Percentiles rank a stretch among this genome's conserved stretches.
These are phyloP conservation scores for Desmodus rotundus DNA, from an alignment of 2,113 vertebrate species.

Conservation along the genomic window DNA sequence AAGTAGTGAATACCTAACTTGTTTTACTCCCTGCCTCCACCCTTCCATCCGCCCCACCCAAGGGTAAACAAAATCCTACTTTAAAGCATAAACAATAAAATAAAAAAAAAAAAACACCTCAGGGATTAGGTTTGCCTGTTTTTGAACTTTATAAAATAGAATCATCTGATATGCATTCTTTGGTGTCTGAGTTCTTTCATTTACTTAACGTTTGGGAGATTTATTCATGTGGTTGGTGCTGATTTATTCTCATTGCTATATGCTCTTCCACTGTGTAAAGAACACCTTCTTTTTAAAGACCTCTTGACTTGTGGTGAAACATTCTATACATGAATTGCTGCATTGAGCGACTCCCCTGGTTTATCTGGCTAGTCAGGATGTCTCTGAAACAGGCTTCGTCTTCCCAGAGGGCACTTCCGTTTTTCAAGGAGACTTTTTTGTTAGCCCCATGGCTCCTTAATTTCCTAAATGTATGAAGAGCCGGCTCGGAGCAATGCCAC, in stretches of 20 bases:
- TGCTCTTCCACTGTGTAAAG: neutral
- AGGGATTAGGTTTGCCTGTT: neutral
- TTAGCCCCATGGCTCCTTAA: neutral
- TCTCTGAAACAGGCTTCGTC: slow-evolving; percentile 25
- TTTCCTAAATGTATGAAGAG: neutral
- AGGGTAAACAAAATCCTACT: too few relatives aligned
- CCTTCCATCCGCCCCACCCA: fast-evolving
- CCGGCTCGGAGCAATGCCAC: neutral
- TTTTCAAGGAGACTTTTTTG: neutral
- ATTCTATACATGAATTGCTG: neutral
- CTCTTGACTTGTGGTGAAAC: neutral
- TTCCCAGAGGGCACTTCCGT: neutral
- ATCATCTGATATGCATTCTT: neutral
- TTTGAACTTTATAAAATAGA: neutral
- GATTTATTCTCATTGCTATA: neutral
- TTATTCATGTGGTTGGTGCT: neutral
- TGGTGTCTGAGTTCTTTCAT: neutral
- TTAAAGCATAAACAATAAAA: neutral
- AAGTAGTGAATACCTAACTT: neutral
- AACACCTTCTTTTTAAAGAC: slow-evolving; percentile 1
- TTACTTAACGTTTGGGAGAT: neutral
- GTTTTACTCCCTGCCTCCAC: neutral
- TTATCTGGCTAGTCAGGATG: neutral
- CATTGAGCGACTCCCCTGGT: neutral
- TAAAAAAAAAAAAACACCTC: neutral